These are phyloP conservation scores for Venusia cambrica DNA, from an alignment of 2,888 invertebrate species.

Conservation along the genomic window DNA sequence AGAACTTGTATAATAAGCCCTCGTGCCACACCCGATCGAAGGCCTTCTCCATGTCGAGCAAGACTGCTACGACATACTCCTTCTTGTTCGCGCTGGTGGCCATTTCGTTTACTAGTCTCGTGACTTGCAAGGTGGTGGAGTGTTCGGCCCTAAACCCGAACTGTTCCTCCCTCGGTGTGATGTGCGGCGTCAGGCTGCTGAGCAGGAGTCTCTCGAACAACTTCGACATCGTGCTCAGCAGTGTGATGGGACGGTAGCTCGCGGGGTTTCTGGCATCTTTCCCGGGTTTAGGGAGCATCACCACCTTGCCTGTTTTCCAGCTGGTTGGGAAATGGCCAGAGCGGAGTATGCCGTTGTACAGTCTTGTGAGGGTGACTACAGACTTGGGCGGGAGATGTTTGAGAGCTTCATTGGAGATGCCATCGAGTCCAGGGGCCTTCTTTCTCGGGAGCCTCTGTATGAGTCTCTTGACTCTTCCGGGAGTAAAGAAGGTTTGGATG, in stretches of 20 bases:
- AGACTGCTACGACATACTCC: slow-evolving; percentile 23
- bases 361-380: slow-evolving; percentile 15
- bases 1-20: slow-evolving; percentile 35
- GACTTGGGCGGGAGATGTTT: slow-evolving; percentile 18
- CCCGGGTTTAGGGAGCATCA: slow-evolving; percentile 28
- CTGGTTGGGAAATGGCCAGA: slow-evolving; percentile 24
- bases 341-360: slow-evolving; percentile 28
- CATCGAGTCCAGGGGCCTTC: slow-evolving; percentile 4
- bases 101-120: slow-evolving; percentile 29
- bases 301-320: slow-evolving; percentile 19
- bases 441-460: not conserved
- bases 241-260: slow-evolving; percentile 27
- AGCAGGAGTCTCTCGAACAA: slow-evolving; percentile 26
- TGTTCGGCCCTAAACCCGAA: slow-evolving; percentile 30
- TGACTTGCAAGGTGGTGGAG: slow-evolving; percentile 33
- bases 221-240: slow-evolving; percentile 16
- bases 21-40: too few relatives aligned
- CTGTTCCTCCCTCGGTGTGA: slow-evolving; percentile 22
- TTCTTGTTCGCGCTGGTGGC: slow-evolving; percentile 23
- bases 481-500: not conserved
- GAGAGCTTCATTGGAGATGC: slow-evolving; percentile 18
- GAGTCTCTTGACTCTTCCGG: not conserved
- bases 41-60: too few relatives aligned
- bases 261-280: slow-evolving; percentile 19
- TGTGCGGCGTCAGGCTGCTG: not conserved